Evolutionary conservation across 2,113 vertebrate species (phyloP), one percentile per base, ranked within the genome.

Genomic region (Syngnathoides biaculeatus): DNA sequence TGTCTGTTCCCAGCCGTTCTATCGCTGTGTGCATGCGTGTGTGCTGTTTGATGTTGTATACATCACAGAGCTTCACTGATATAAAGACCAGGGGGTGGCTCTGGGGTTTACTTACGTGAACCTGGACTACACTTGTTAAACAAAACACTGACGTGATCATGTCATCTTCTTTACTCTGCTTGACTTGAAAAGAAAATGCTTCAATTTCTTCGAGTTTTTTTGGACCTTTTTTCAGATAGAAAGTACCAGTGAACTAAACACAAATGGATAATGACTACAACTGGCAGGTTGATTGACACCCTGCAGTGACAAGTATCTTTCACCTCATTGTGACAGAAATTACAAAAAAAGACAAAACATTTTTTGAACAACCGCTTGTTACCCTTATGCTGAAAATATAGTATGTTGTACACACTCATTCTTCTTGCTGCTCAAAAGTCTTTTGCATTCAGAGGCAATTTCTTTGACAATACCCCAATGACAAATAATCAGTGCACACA

Each of bases 1-100:
- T 55, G 22, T 55, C 22, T 22, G 22, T 24, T 55, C n/a, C 52
- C 52, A 57, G 55, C 55, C 30, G 55, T 30, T 57, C 26, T 57
- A 57, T 24, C 14, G 15, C 12, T 43, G 38, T 19, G 56, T 57
- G 39, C 26, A 11, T 40, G 50, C 61, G 53, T 52, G 67, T 48
- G 56, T 11, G 56, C 38, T 71, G 74, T 84, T 82, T 84, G 84
- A 83, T 83, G 86, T 84, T 72, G 56, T 63, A 69, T 66, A 71
- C 83, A 76, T 75, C 69, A 79, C 74, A 77, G 57, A 53, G 60
- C 65, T 53, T 69, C 68, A 53, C 76, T 57, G 70, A 72, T 55
- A 35, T 35, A 71, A 64, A 73, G 43, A 72, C 5, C 27, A 26
- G 64, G 38, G 38, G 55, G 67, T 6, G 45, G 55, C 71, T 76